Base-by-base conservation (phyloP, 2,113 vertebrate genomes). In the Pelodiscus sinensis region DNA sequence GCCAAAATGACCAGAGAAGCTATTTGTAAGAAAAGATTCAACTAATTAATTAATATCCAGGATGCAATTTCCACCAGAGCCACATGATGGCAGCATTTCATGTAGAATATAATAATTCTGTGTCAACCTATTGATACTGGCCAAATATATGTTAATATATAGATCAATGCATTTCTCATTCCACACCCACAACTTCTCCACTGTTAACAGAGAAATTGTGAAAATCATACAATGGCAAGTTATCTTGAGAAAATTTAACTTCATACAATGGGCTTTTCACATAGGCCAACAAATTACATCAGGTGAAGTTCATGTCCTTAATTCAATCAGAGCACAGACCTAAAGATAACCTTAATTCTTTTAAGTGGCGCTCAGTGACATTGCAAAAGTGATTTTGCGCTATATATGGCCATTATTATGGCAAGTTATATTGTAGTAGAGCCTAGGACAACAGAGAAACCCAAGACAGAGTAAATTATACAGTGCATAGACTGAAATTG, bases 301-400 rank as follows among this genome's bases (percentile, higher is more conserved):
- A 77, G 44, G 38, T 77, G 73, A 77, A 25, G 21, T 25, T 18
- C n/a, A 78, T n/a, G 13, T 52, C 11, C 75, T 56, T 68, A 60
- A 77, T 54, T 18, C n/a, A 5, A 29, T 8, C 22, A 5, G 50
- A 68, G 6, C 29, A 4, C 1, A 2, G 50, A 56, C 52, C 75
- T 77, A 56, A 15, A 77, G 12, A 77, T 29, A 3, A 1, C 6
- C 6, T 5, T 35, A 8, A 75, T 75, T 75, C 3, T 25, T 2
- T 7, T 5, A 58, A 10, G 21, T 22, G 10, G 1, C 1, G 2
- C 2, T 79, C 58, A 9, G 2, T 0, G 1, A 52, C 38, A 0
- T 3, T 3, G 73, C 22, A 77, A 77, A 77, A 50, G 24, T 77
- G 21, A 77, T 50, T 27, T 50, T 50, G 11, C 2, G 6, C 22